Conservation (phyloP, 2,113 vertebrate species). For the Silurus asotus region DNA sequence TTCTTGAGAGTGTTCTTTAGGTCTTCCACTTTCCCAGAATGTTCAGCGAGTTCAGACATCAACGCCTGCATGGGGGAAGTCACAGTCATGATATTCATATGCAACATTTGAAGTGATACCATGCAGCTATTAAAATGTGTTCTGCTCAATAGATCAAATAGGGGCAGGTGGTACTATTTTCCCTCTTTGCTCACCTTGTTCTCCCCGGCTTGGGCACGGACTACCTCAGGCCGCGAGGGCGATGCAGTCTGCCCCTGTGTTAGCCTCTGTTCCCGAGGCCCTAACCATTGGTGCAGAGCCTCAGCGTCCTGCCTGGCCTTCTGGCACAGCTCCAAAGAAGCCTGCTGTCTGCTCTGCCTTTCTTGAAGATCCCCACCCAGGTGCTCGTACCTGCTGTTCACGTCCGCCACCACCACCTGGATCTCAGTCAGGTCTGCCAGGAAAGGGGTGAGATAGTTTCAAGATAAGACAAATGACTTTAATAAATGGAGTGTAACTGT, state of each 20-base stretch:
- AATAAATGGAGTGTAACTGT: not conserved
- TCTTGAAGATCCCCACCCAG: slow-evolving; percentile 79
- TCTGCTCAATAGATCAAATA: not conserved
- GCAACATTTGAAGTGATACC: slow-evolving; percentile 1
- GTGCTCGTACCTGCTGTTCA: slow-evolving; percentile 78
- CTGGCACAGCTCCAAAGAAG: slow-evolving; percentile 76
- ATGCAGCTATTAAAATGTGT: not conserved
- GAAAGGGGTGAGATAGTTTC: slow-evolving; percentile 23
- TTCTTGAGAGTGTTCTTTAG: slow-evolving; percentile 81
- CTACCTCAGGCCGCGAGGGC: slow-evolving; percentile 82
- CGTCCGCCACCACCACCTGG: slow-evolving; percentile 87
- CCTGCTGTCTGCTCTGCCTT: slow-evolving; percentile 73
- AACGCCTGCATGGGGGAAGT: slow-evolving; percentile 75
- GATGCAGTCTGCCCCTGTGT: slow-evolving; percentile 74
- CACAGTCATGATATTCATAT: slow-evolving; percentile 1
- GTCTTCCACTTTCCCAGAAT: slow-evolving; percentile 86
- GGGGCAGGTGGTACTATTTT: not conserved
- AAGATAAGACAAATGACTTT: not conserved
- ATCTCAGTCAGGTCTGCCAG: slow-evolving; percentile 90
- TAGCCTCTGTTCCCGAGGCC: slow-evolving; percentile 79
- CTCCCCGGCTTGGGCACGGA: slow-evolving; percentile 86
- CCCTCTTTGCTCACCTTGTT: slow-evolving; percentile 82
- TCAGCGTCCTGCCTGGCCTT: slow-evolving; percentile 75
- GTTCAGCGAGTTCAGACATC: slow-evolving; percentile 85
- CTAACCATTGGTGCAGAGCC: slow-evolving; percentile 80